Evolutionary conservation across 1,140 invertebrate genomes (phyloP).

Genomic region (Octopus sinensis): DNA sequence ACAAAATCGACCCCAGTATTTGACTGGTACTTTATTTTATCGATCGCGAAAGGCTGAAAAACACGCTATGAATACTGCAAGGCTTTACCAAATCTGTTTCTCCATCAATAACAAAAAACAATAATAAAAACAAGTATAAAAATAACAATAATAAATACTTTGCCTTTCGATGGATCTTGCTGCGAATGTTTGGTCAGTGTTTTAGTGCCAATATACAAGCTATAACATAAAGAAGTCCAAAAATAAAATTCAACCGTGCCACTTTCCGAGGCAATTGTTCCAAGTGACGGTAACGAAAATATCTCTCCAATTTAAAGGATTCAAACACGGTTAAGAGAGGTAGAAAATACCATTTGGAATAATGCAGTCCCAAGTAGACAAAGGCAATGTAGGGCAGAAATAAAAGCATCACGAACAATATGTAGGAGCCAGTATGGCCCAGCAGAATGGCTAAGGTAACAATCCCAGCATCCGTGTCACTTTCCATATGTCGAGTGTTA

Average conservation of each 20-base stretch:
- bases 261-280: constrained; percentile 80
- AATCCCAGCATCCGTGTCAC: constrained; percentile 80
- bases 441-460: constrained; percentile 91
- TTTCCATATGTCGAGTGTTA: constrained; percentile 85
- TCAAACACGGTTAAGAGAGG: constrained; percentile 81
- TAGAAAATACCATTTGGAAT: constrained; percentile 79
- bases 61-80: no score
- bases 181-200: neutral
- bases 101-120: no score
- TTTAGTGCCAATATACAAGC: constrained; percentile 57
- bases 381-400: constrained; percentile 89
- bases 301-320: constrained; percentile 86
- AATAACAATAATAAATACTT: no score
- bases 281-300: constrained; percentile 78
- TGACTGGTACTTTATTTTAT: no score
- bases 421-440: constrained; percentile 83
- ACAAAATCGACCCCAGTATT: no score
- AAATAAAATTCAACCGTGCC: constrained; percentile 84
- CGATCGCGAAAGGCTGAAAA: no score
- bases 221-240: constrained; percentile 84
- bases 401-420: constrained; percentile 84
- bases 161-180: no score
- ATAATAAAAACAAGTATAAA: no score
- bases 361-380: constrained; percentile 75
- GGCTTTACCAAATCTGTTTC: no score